Base-by-base conservation (phyloP, 1,140 invertebrate genomes). In the Drosophila melanogaster region DNA sequence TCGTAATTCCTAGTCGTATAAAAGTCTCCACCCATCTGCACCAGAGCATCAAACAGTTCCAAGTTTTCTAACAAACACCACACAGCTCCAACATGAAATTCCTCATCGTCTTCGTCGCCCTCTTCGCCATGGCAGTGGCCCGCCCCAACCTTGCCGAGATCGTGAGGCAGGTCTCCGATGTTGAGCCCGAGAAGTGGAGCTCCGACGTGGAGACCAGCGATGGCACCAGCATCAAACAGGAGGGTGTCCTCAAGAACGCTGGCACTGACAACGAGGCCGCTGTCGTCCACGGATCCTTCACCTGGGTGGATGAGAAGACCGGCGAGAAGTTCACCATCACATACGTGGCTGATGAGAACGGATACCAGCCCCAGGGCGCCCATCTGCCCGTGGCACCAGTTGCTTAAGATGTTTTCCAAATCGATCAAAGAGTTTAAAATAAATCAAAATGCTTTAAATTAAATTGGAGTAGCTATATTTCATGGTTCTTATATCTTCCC, bases 341-440 rank as follows among this genome's bases (percentile, higher is more conserved):
- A 56, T 91, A 91, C 22, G 30, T 81, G 22, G 89, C 89, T 51
- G 86, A 86, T 77, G 79, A 90, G 91, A 95, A 96, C 70, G 96
- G 96, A 35, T 96, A 95, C 94, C 95, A 94, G 65, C 95, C 95
- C 3, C 46, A 92, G 58, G 95, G 94, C 14, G 94, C 92, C 38
- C 94, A 95, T 91, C 75, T 95, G n/a, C 91, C 90, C 33, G 83
- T 87, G 12, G 95, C 95, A 19, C 75, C 79, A 15, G 43, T 41
- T 22, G 77, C 67, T n/a, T 74, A 79, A 78, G n/a, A 22, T 22
- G 19, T 22, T 22, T 22, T 3, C 19, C 19, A 22, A 22, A 22
- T 22, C 19, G 19, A 22, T 22, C 19, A 22, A 22, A 22, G 19
- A 33, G 0, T 33, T 33, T 33, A 33, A 33, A 33, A 33, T 33